phyloP scores from a whole-genome alignment of 2,797 vertebrate species.

The Diceros bicornis region DNA sequence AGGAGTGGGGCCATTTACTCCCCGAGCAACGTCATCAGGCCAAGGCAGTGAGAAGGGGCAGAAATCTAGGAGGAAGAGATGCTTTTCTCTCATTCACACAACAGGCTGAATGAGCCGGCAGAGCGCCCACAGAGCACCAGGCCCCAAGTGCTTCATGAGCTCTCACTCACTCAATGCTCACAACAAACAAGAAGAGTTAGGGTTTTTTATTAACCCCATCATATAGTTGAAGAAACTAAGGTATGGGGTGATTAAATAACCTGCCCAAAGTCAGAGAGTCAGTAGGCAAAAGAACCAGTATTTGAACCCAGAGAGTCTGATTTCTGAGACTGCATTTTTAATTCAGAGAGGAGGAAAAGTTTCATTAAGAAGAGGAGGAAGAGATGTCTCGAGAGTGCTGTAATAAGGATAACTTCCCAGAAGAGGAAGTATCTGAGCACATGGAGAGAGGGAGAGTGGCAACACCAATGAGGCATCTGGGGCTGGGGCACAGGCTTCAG shows the following conservation, averaged over 20 bases:
- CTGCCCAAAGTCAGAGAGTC: neutral
- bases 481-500: neutral
- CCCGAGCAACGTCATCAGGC: neutral
- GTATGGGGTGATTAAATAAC: neutral
- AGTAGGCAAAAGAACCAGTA: neutral
- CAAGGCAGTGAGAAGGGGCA: neutral
- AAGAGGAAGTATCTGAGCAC: neutral
- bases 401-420: neutral
- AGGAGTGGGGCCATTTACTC: neutral
- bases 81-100: neutral
- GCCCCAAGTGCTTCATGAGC: neutral
- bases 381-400: too few species aligned
- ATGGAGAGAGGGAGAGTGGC: rapidly evolving
- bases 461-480: rapidly evolving
- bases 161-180: neutral
- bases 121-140: neutral
- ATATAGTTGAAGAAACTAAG: neutral
- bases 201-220: neutral
- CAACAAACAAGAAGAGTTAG: neutral
- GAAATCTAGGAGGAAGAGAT: neutral
- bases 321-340: neutral
- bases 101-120: neutral
- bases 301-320: neutral
- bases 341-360: neutral
- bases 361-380: neutral